Percentiles rank a stretch among this genome's conserved stretches.
phyloP scores from a whole-genome alignment of 1,140 invertebrate species.

The Prorops nasuta region DNA sequence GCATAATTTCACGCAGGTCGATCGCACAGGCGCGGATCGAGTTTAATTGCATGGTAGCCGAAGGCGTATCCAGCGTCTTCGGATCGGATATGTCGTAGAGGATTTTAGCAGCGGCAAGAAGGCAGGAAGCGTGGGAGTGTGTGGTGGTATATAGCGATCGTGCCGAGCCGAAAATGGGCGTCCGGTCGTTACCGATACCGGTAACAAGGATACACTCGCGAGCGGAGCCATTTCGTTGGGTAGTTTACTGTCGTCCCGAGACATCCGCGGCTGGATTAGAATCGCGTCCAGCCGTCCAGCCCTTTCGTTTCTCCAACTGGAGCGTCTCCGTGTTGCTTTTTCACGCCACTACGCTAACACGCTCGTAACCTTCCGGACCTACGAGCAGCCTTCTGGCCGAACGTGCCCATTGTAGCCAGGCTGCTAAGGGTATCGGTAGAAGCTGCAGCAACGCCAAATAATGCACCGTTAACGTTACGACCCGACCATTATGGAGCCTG shows the following conservation, averaged over 20 bases:
- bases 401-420: too few species aligned
- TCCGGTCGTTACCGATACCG: slow-evolving; percentile 33
- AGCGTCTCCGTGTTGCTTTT: neutral
- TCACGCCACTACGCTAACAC: neutral
- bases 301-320: slow-evolving; percentile 3
- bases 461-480: too few species aligned
- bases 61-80: too few species aligned
- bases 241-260: slow-evolving; percentile 27
- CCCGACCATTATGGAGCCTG: too few species aligned
- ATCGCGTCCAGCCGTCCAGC: slow-evolving; percentile 11
- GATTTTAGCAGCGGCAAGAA: too few species aligned
- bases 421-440: too few species aligned
- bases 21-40: too few species aligned
- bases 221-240: slow-evolving; percentile 24
- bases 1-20: too few species aligned
- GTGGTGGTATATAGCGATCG: slow-evolving; percentile 8
- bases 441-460: too few species aligned
- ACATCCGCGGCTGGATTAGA: slow-evolving; percentile 27
- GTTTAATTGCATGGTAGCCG: too few species aligned
- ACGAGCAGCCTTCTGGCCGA: neutral
- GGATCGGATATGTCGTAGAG: too few species aligned
- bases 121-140: slow-evolving; percentile 28
- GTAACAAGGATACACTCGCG: slow-evolving; percentile 30
- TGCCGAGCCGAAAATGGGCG: slow-evolving; percentile 21
- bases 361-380: neutral